Evolutionary conservation across 2,113 vertebrate genomes (phyloP), one percentile per base, ranked within the genome.

Genomic region (Strix uralensis): DNA sequence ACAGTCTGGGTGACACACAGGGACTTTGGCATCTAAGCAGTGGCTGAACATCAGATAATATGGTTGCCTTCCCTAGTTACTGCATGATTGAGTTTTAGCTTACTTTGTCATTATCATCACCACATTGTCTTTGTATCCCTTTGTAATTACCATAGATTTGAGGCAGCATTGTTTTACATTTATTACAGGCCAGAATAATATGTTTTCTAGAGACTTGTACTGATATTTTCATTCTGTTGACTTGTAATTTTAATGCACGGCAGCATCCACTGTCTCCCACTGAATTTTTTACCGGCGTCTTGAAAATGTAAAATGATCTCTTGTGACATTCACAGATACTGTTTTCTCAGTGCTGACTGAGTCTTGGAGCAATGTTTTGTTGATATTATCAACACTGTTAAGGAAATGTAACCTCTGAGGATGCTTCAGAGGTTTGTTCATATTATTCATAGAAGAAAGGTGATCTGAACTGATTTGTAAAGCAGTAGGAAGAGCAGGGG

Each of bases 1-100:
- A 75, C 0, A 11, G 7, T 9, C 9, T n/a, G 16, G 8, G 6
- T 58, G 23, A 62, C 0, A 10, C 7, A 5, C 23, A 21, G 17
- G 9, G 10, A 36, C 62, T 77, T 44, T 16, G 34, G 7, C 36
- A 94, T 51, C 30, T 52, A 57, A 77, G 18, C 18, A 62, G 26
- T 36, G 27, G 6, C 18, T 34, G 18, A 69, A 73, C 23, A 27
- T 67, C 15, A 69, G 23, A 57, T 40, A 42, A 52, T 27, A 59
- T 2, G 6, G 6, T 49, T 69, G 5, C 7, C 86, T 89, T 83
- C 36, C 55, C 34, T 80, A 80, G 52, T 38, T 85, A 72, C 13
- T 47, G 9, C 5, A 83, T 18, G 36, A 54, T 80, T 81, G 30
- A 21, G 11, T 44, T 83, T 93, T 62, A 74, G 4, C 16, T 91